Evolutionary conservation across 1,140 invertebrate species (phyloP).

Genomic region (Drosophila littoralis): DNA sequence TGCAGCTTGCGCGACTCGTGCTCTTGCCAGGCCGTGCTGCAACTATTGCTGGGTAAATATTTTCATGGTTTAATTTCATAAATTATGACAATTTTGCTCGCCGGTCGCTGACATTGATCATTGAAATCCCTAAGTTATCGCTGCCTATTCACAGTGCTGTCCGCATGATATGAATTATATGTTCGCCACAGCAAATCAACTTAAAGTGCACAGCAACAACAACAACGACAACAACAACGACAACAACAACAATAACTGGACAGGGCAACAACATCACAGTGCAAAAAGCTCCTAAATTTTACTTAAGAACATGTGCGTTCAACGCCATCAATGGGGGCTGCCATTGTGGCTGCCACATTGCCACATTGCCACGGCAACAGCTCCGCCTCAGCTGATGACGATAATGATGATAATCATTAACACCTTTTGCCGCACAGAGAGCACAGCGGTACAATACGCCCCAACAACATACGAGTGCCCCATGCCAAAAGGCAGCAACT

Average conservation of each 20-base stretch:
- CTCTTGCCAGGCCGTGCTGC: constrained; percentile 9
- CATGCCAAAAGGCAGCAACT: constrained; percentile 34
- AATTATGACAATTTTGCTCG: constrained; percentile 66
- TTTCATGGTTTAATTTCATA: constrained; percentile 83
- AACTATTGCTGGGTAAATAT: constrained; percentile 66
- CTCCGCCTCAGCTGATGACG: constrained; percentile 57
- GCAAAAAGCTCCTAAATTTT: constrained; percentile 83
- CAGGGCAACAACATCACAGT: constrained; percentile 53
- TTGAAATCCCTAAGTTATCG: constrained; percentile 84
- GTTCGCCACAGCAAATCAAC: constrained; percentile 82
- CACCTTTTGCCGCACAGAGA: constrained; percentile 79
- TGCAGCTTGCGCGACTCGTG: constrained; percentile 18
- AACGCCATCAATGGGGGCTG: constrained; percentile 77
- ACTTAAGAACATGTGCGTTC: constrained; percentile 79
- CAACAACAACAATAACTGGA: constrained; percentile 24
- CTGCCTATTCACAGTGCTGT: constrained; percentile 60
- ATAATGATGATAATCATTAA: constrained; percentile 81
- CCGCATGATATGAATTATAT: constrained; percentile 77
- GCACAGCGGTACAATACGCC: constrained; percentile 64
- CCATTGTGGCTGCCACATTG: constrained; percentile 32
- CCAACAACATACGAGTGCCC: constrained; percentile 51
- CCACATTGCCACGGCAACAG: constrained; percentile 1
- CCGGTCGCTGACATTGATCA: constrained; percentile 66
- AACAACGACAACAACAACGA: constrained; percentile 1
- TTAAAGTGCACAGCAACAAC: constrained; percentile 64